A percentile compares a stretch with the other conserved stretches of the same genome.
Evolutionary conservation across 2,888 invertebrate genomes (phyloP).

Genomic region (Sceliomorpha sp.): DNA sequence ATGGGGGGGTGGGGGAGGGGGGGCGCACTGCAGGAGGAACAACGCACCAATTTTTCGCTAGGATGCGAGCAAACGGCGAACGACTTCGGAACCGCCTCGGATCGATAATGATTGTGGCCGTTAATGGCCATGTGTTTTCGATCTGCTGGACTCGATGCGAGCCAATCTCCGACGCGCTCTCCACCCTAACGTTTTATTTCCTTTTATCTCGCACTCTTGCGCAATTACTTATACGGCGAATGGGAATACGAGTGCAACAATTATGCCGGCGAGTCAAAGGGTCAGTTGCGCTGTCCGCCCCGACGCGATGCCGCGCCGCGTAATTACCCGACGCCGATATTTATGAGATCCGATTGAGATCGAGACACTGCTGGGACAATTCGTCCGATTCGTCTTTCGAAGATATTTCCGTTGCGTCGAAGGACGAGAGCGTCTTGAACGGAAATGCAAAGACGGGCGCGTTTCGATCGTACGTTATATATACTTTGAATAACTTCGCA

Average conservation of each 20-base stretch:
- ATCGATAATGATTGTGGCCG: conserved; percentile 77
- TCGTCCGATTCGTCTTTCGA: too few species aligned
- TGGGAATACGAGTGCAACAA: conserved; percentile 44
- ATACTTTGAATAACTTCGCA: conserved; percentile 3
- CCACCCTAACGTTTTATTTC: conserved; percentile 31
- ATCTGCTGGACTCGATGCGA: conserved; percentile 43
- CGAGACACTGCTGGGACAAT: conserved; percentile 44
- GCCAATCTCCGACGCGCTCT: conserved; percentile 20
- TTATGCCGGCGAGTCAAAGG: conserved; percentile 49
- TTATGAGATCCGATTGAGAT: conserved; percentile 67
- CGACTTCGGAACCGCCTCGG: conserved; percentile 55
- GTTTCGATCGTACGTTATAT: conserved; percentile 25
- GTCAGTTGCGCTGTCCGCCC: conserved; percentile 62
- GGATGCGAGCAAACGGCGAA: conserved; percentile 24
- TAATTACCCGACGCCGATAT: conserved; percentile 69
- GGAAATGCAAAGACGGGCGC: too few species aligned
- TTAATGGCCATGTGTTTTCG: conserved; percentile 76
- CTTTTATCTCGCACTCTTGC: conserved; percentile 44
- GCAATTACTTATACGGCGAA: conserved; percentile 42
- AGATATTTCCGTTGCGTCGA: too few species aligned
- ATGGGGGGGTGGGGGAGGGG: too few species aligned
- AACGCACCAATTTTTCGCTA: conserved; percentile 43
- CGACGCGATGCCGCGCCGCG: conserved; percentile 61
- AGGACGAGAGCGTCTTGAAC: too few species aligned
- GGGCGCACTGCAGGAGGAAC: too few species aligned